Base-by-base conservation (phyloP, 2,888 invertebrate species). In the Shargacucullia verbasci region DNA sequence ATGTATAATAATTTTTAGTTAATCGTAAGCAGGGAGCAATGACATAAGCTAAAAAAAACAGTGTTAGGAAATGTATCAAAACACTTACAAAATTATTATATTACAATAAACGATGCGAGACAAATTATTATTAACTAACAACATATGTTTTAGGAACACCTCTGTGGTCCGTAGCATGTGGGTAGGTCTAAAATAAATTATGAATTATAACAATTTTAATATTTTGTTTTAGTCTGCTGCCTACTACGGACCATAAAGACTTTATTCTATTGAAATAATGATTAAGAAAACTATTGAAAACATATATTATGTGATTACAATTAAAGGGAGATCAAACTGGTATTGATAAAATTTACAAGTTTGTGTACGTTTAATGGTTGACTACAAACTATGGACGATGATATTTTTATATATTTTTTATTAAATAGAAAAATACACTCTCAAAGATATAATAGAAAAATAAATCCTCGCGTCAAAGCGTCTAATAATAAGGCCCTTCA, bases 371-470 rank as follows among this genome's bases (percentile, higher is more conserved):
- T 46, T 44, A 67, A 65, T 39, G 54, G 53, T 57, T 45, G 47
- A 56, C 66, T 76, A 70, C 41, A 54, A 54, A 52, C 66, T 60
- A 70, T 58, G 65, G 69, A 73, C 70, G 72, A 71, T 61, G 72
- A 72, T 59, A 61, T 66, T 59, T 63, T 53, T 61, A 62, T 60
- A 64, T 55, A 63, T 14, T 59, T 63, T 56, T 66, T 53, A 71
- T 64, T 68, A 59, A 70, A 75, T 87, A 87, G 58, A 87, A 87
- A 88, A 87, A 87, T 87, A 88, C 81, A 81, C 73, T 85, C 77
- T 83, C 61, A 64, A 79, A 78, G 67, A 65, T 74, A 72, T 73
- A 64, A 65, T 87, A 83, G 55, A 85, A 85, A 86, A 86, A 86
- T 84, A 84, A 81, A 77, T 76, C 49, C 70, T 67, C 67, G 70